Base-by-base conservation (phyloP, 2,113 vertebrate species). In the Neoarius graeffei region DNA sequence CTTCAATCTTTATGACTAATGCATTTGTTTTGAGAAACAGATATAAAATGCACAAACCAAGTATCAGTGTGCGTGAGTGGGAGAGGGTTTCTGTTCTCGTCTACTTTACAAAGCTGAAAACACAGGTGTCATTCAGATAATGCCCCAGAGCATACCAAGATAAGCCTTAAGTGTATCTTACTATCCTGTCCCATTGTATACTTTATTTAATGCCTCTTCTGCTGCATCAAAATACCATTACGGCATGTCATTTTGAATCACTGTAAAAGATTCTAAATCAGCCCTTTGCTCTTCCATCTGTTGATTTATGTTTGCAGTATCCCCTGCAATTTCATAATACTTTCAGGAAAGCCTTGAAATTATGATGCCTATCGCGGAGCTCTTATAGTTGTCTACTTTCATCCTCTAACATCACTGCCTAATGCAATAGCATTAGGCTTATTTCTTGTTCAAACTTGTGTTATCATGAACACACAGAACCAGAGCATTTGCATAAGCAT, bases 211-310 rank as follows among this genome's bases (percentile, higher is more conserved):
- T 87, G 89, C 85, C 88, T 89, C 71, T 76, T 74, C 86, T 89
- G 91, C 89, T 87, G 90, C 95, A 95, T 93, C 93, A 94, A 95
- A 95, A 94, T 90, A 88, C 90, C 91, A 93, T 94, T 93, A 93
- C 91, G 59, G 85, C 86, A 77, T 93, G 92, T 93, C 91, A 93
- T 94, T 92, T 92, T 87, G 92, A 87, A 88, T 87, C 52, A 85
- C 91, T 92, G 93, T 90, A 91, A 90, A 83, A 91, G 92, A 91
- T 93, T 93, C 92, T 89, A 93, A 89, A 93, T 87, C 89, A 89
- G 86, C 90, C 92, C 92, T 91, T 91, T 89, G 88, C 91, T 91
- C 89, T 23, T 84, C 90, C 85, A 93, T 91, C 92, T 94, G 92
- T 93, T 92, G 92, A 92, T 92, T 92, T 92, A 92, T 79, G 77